These are phyloP conservation scores for Drosophila hydei DNA, from an alignment of 1,140 invertebrate genomes.

Conservation along the genomic window DNA sequence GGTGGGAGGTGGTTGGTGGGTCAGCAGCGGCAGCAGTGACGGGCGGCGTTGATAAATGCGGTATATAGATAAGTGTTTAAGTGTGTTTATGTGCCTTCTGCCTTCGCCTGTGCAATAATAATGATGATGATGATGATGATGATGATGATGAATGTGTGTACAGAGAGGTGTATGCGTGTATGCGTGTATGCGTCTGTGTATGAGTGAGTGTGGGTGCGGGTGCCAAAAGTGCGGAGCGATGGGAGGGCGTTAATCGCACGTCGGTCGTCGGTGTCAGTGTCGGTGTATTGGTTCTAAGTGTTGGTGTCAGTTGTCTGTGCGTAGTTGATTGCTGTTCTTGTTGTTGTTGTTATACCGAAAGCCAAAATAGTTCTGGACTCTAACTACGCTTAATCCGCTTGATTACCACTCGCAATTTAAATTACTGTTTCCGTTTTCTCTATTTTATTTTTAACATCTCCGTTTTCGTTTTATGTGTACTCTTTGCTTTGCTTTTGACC, in stretches of 20 bases:
- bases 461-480: conserved; percentile 64
- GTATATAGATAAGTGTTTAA: conserved; percentile 54
- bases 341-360: conserved; percentile 33
- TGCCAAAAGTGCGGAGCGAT: conserved; percentile 47
- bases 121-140: conserved; percentile 41
- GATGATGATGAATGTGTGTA: conserved; percentile 58
- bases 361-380: conserved; percentile 48
- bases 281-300: conserved; percentile 44
- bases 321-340: conserved; percentile 63
- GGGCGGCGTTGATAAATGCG: conserved; percentile 54
- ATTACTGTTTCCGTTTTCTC: conserved; percentile 59
- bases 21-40: conserved; percentile 20
- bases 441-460: conserved; percentile 61
- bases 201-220: conserved; percentile 37
- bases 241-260: conserved; percentile 55
- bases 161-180: conserved; percentile 8
- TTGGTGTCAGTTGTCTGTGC: conserved; percentile 47
- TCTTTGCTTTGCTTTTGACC: conserved; percentile 59
- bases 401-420: conserved; percentile 68
- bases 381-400: conserved; percentile 57
- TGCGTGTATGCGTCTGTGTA: conserved; percentile 14
- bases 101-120: conserved; percentile 40
- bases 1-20: not conserved
- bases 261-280: conserved; percentile 43
- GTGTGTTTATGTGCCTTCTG: conserved; percentile 34